Base-by-base conservation (phyloP, 1,140 invertebrate genomes). In the Lordiphosa clarofinis region DNA sequence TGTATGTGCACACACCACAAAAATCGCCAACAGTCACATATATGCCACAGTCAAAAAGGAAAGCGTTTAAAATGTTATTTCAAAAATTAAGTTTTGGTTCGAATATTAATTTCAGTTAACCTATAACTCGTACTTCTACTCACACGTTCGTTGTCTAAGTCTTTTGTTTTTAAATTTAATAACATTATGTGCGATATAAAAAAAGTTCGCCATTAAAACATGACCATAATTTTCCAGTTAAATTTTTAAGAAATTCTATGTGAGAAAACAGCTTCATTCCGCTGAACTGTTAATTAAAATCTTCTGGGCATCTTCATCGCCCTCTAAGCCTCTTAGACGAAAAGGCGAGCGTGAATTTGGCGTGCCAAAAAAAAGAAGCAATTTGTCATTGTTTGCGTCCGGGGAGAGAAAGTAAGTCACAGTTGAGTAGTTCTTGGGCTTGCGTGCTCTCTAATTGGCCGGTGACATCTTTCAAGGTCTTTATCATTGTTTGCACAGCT, bases 251-350 rank as follows among this genome's bases (percentile, higher is more conserved):
- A 28, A 28, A 28, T 28, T 4, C 5, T 28, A 6, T 28, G 6
- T 28, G 6, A 24, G 50, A 61, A 53, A 82, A 82, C 59, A 76
- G 73, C 76, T 82, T 82, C 63, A 82, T 76, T 58, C 73, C 76
- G 72, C 76, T 75, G 72, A 65, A 78, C 78, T 76, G 72, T 69
- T 81, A 81, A 82, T 81, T 82, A 81, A 72, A 82, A 63, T 65
- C 56, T 63, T 54, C 59, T 55, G 68, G 39, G 57, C 49, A 43
- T 50, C 52, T 35, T 24, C 44, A 37, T 52, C 46, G 35, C 4
- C 13, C 10, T 15, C 39, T 81, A 82, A 82, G 68, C 76, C 59
- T 64, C 76, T 82, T 82, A 82, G 60, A 68, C 35, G 52, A 61
- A 61, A 58, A 69, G 46, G 43, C 52, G 48, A 58, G 54, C 71